Conservation (phyloP, 2,888 invertebrate species). For the Apotomis capreana region DNA sequence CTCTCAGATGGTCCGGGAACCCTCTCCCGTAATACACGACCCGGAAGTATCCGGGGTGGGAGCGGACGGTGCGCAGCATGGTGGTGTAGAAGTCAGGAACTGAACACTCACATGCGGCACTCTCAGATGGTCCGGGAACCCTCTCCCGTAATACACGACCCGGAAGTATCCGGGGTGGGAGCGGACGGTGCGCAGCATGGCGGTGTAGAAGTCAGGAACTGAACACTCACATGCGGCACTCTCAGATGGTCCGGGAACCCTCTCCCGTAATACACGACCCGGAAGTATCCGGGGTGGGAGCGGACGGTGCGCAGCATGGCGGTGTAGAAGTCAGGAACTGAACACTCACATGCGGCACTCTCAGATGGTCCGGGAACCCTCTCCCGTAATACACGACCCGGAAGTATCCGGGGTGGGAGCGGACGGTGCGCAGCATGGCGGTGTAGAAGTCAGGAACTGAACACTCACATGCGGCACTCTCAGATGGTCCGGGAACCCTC, state of each 20-base stretch:
- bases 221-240: conserved; percentile 57
- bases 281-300: conserved; percentile 93
- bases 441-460: too few relatives aligned
- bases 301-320: conserved; percentile 87
- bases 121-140: conserved; percentile 88
- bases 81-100: too few relatives aligned
- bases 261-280: conserved; percentile 96
- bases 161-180: conserved; percentile 95
- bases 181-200: conserved; percentile 87
- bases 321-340: too few relatives aligned
- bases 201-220: too few relatives aligned
- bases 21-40: too few relatives aligned
- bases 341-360: conserved; percentile 59
- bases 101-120: conserved; percentile 57
- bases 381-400: too few relatives aligned
- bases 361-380: conserved; percentile 41
- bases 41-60: too few relatives aligned
- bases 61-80: too few relatives aligned
- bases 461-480: conserved; percentile 59
- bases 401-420: too few relatives aligned
- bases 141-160: conserved; percentile 96
- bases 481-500: conserved; percentile 90
- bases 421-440: too few relatives aligned
- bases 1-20: conserved; percentile 46
- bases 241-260: conserved; percentile 90